Evolutionary conservation across 1,140 invertebrate species (phyloP).

Genomic region (Amphibalanus amphitrite): DNA sequence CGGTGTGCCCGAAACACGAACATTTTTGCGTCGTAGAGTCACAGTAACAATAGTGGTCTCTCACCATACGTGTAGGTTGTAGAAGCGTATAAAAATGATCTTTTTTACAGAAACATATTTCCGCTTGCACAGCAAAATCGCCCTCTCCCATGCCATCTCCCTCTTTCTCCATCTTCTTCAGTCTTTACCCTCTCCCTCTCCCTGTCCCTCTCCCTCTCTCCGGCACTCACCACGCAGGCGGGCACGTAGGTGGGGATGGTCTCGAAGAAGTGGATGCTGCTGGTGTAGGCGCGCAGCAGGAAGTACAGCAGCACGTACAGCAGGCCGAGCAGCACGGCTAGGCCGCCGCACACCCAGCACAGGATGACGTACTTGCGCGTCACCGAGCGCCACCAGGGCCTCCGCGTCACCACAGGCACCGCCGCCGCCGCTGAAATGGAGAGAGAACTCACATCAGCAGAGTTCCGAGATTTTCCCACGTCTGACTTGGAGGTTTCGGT

Average conservation of each 20-base stretch:
- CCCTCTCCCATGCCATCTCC: no score
- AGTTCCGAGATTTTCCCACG: no score
- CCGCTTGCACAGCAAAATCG: no score
- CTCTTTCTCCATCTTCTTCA: background rate
- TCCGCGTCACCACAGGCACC: background rate
- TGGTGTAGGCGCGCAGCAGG: conserved; percentile 54
- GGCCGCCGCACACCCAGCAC: conserved; percentile 50
- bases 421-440: no score
- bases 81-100: no score
- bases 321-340: conserved; percentile 49
- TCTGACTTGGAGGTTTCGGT: no score
- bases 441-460: no score
- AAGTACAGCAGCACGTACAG: conserved; percentile 57
- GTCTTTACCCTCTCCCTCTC: background rate
- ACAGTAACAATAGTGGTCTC: no score
- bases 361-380: conserved; percentile 50
- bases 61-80: no score
- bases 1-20: no score
- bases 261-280: conserved; percentile 59
- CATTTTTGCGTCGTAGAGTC: no score
- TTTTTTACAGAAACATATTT: no score
- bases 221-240: conserved; percentile 45
- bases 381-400: conserved; percentile 16
- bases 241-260: conserved; percentile 68
- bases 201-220: background rate